Conservation (phyloP, 2,888 invertebrate species). For the Prostheceraeus crozeri region DNA sequence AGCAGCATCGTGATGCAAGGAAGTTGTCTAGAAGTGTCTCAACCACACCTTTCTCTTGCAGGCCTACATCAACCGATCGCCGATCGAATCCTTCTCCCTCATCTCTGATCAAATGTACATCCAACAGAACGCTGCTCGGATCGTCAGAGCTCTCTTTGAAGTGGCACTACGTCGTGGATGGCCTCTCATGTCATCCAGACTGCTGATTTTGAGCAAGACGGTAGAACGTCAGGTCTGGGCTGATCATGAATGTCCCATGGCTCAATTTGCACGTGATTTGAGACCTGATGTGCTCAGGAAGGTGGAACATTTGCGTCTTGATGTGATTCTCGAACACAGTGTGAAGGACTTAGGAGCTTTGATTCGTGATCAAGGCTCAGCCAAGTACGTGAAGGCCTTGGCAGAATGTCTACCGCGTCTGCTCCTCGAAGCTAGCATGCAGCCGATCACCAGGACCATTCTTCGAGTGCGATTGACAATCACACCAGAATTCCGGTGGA, state of each 20-base stretch:
- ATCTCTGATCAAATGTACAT: slow-evolving; percentile 81
- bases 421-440: slow-evolving; percentile 72
- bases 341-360: too few relatives aligned
- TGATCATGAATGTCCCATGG: neutral
- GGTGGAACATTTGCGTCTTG: too few relatives aligned
- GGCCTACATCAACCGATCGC: slow-evolving; percentile 73
- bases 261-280: too few relatives aligned
- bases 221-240: too few relatives aligned
- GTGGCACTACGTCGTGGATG: slow-evolving; percentile 80
- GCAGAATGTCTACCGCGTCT: slow-evolving; percentile 77
- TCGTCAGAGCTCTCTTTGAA: slow-evolving; percentile 84
- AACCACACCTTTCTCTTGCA: slow-evolving; percentile 75
- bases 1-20: too few relatives aligned
- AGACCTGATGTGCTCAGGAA: too few relatives aligned
- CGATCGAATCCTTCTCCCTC: slow-evolving; percentile 73
- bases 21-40: too few relatives aligned
- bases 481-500: slow-evolving; percentile 65
- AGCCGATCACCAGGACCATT: slow-evolving; percentile 89
- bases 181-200: slow-evolving; percentile 68
- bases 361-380: slow-evolving; percentile 70
- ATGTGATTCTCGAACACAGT: too few relatives aligned
- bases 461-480: slow-evolving; percentile 72
- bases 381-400: slow-evolving; percentile 69
- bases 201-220: neutral
- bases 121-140: slow-evolving; percentile 76